phyloP scores from a whole-genome alignment of 1,140 invertebrate genomes.

The Apis cerana region DNA sequence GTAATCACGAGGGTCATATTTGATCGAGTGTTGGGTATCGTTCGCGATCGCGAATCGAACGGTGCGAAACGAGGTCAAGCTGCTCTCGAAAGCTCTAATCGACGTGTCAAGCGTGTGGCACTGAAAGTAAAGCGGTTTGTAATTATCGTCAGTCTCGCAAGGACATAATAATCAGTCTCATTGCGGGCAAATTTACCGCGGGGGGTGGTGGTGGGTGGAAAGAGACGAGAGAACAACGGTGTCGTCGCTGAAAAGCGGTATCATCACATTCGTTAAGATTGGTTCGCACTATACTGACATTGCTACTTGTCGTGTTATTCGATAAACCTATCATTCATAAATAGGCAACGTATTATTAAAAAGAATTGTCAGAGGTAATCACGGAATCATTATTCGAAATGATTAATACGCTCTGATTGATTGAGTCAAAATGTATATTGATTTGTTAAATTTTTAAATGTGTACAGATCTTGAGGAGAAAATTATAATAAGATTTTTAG shows the following conservation, averaged over 20 bases:
- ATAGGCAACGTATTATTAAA: too few relatives aligned
- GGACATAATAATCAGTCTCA: slow-evolving; percentile 55
- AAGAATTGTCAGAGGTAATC: too few relatives aligned
- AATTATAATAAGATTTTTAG: too few relatives aligned
- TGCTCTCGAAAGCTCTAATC: slow-evolving; percentile 50
- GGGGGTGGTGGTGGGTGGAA: background rate
- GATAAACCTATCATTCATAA: slow-evolving; percentile 9
- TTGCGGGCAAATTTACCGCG: slow-evolving; percentile 45
- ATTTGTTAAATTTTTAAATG: too few relatives aligned
- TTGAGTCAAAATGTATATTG: too few relatives aligned
- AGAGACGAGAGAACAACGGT: background rate
- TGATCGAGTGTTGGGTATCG: slow-evolving; percentile 4
- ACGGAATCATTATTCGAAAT: too few relatives aligned
- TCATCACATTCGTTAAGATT: slow-evolving; percentile 42
- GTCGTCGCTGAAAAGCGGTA: slow-evolving; percentile 37
- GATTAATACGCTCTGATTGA: too few relatives aligned
- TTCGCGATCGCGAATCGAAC: slow-evolving; percentile 39
- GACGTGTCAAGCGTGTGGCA: slow-evolving; percentile 38
- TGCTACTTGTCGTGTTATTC: slow-evolving; percentile 33
- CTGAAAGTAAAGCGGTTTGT: slow-evolving; percentile 54
- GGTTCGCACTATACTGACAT: background rate
- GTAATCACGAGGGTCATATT: background rate
- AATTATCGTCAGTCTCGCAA: slow-evolving; percentile 59
- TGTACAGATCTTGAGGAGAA: too few relatives aligned
- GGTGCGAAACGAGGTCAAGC: slow-evolving; percentile 54